Conservation (phyloP, 2,113 vertebrate species). For the Uria lomvia region DNA sequence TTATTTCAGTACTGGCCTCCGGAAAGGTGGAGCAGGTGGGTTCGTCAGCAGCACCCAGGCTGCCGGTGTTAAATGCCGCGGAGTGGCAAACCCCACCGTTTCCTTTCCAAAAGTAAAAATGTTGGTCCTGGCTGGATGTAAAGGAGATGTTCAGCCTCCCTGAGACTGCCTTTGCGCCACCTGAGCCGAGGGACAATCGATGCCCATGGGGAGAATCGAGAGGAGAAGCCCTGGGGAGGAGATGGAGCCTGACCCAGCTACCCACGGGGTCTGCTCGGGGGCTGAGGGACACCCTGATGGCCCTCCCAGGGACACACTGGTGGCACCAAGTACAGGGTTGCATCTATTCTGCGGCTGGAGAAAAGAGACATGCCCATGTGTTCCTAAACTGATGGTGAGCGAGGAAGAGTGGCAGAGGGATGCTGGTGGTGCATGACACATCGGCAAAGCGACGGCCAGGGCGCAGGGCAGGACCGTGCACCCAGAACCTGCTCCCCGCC, state of each 20-base stretch:
- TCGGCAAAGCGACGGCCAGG: rapidly evolving
- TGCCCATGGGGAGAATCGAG: rapidly evolving
- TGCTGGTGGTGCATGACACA: too few relatives aligned
- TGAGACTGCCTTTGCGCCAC: not conserved
- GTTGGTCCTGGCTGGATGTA: not conserved
- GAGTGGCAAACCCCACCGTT: not conserved
- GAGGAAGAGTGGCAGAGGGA: not conserved
- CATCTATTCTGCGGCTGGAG: not conserved
- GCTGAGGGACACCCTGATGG: not conserved
- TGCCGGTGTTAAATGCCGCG: not conserved
- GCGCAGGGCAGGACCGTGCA: not conserved
- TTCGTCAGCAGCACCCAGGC: not conserved
- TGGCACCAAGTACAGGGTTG: not conserved
- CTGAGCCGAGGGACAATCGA: not conserved
- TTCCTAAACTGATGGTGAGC: rapidly evolving
- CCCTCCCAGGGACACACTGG: not conserved
- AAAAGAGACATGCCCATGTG: rapidly evolving
- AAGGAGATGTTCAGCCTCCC: too few relatives aligned
- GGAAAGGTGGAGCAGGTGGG: not conserved
- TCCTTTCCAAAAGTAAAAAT: not conserved
- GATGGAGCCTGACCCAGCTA: rapidly evolving
- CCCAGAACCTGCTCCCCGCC: too few relatives aligned
- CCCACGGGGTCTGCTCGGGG: not conserved
- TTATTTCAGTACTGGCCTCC: not conserved
- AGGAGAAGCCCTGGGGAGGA: not conserved